phyloP scores from a whole-genome alignment of 2,888 invertebrate genomes.

The Itoplectis maculator region DNA sequence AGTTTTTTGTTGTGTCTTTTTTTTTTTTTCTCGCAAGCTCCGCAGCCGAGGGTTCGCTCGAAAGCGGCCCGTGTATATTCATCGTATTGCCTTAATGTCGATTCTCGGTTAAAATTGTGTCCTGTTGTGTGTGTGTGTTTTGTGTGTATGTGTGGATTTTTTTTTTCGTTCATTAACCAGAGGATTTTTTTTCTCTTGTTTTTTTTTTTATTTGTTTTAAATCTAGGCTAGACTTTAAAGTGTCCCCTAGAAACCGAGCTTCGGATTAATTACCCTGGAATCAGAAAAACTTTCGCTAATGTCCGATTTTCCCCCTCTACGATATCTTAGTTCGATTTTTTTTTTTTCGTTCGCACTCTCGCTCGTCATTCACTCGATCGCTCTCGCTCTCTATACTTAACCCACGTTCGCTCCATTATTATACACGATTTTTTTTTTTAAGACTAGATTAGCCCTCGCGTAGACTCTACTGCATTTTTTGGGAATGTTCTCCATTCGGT shows the following conservation, averaged over 20 bases:
- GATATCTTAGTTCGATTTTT: slow-evolving; percentile 72
- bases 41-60: slow-evolving; percentile 75
- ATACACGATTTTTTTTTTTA: slow-evolving; percentile 74
- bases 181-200: slow-evolving; percentile 16
- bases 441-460: slow-evolving; percentile 62
- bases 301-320: slow-evolving; percentile 79
- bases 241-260: slow-evolving; percentile 76
- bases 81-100: slow-evolving; percentile 83
- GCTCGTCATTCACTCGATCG: slow-evolving; percentile 50
- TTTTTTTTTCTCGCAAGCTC: slow-evolving; percentile 67
- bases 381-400: slow-evolving; percentile 30
- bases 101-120: slow-evolving; percentile 80
- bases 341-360: slow-evolving; percentile 64
- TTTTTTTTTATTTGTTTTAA: slow-evolving; percentile 44
- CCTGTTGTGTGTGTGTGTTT: slow-evolving; percentile 14
- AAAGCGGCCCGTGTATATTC: slow-evolving; percentile 73
- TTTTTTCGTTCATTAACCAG: slow-evolving; percentile 38
- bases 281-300: slow-evolving; percentile 82
- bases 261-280: slow-evolving; percentile 83
- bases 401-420: slow-evolving; percentile 66
- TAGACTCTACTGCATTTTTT: slow-evolving; percentile 68
- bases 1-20: slow-evolving; percentile 3
- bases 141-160: slow-evolving; percentile 40
- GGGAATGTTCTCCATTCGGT: slow-evolving; percentile 75
- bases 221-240: slow-evolving; percentile 64